Evolutionary conservation across 2,888 invertebrate species (phyloP), one percentile per base, ranked within the genome.

Genomic region (Morpho helenor): DNA sequence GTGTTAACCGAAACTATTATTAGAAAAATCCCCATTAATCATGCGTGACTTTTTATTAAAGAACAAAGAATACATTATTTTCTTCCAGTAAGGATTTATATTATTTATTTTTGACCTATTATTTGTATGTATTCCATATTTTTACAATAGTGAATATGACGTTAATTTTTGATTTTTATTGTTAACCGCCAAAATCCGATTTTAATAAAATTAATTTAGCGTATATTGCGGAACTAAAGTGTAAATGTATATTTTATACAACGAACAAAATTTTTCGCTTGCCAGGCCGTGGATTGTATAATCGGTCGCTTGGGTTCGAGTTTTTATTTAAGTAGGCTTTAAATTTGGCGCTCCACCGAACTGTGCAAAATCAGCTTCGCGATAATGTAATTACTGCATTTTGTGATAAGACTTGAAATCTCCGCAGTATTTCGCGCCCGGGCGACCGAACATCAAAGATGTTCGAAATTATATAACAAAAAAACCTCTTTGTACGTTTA

Each of bases 401-500:
- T 81, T 51, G 82, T 82, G 83, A 83, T 82, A 84, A 76, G 76
- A 76, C 73, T 76, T 51, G 48, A 59, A 50, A 16, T 49, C 53
- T 53, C 49, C 53, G 60, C 52, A 56, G 62, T 73, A 63, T 57
- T 58, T 49, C 80, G 67, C 62, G 70, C 73, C 72, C 74, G 73
- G 61, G 67, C 75, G 77, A 67, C 66, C 72, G 67, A 45, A 66
- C 69, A 67, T 63, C 55, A 66, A 60, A 62, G 57, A 64, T 66
- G 60, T 54, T 62, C 56, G 56, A 54, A 63, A 56, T 61, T 67
- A 66, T 65, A 65, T 67, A 66, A 65, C 63, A 63, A 66, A 76
- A 75, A 72, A 80, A 83, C 82, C 81, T 83, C 84, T 80, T 79
- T 81, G 76, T 82, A 84, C 78, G 77, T 85, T 82, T 77, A 76